phyloP scores from a whole-genome alignment of 2,113 vertebrate genomes.

The Lampris incognitus region DNA sequence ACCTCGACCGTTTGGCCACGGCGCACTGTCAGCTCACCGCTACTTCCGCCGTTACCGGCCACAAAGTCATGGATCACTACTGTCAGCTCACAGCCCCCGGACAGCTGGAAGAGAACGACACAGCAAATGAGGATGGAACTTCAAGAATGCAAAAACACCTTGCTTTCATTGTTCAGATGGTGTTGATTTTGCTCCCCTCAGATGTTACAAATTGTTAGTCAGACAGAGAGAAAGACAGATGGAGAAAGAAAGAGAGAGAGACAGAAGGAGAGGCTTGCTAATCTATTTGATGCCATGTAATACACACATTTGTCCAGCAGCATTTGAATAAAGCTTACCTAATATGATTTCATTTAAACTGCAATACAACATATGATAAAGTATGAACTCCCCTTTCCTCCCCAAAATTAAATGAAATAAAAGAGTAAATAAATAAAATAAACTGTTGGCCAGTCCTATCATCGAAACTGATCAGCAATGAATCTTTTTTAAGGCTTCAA shows the following conservation, averaged over 20 bases:
- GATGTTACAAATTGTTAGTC: neutral
- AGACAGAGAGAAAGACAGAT: neutral
- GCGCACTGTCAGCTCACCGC: conserved; percentile 91
- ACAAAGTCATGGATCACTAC: conserved; percentile 96
- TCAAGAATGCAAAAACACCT: neutral
- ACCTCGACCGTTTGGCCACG: conserved; percentile 95
- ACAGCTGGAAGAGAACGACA: conserved; percentile 82
- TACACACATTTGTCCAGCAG: too few relatives aligned
- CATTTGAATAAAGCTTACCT: too few relatives aligned
- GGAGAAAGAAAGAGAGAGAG: neutral
- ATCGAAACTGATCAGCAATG: too few relatives aligned
- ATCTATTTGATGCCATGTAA: too few relatives aligned
- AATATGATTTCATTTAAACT: too few relatives aligned
- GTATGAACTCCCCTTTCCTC: too few relatives aligned
- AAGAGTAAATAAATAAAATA: too few relatives aligned
- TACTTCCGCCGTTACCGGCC: conserved; percentile 87
- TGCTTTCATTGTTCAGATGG: neutral
- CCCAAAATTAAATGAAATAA: too few relatives aligned
- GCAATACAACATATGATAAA: too few relatives aligned
- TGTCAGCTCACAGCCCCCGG: conserved; percentile 94
- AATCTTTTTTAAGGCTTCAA: too few relatives aligned
- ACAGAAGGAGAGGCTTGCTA: neutral
- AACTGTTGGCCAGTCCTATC: too few relatives aligned
- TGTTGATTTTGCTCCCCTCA: too few relatives aligned
- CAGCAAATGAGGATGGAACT: neutral